Evolutionary conservation across 2,797 vertebrate species (phyloP).

Genomic region (Lacerta bilineata): DNA sequence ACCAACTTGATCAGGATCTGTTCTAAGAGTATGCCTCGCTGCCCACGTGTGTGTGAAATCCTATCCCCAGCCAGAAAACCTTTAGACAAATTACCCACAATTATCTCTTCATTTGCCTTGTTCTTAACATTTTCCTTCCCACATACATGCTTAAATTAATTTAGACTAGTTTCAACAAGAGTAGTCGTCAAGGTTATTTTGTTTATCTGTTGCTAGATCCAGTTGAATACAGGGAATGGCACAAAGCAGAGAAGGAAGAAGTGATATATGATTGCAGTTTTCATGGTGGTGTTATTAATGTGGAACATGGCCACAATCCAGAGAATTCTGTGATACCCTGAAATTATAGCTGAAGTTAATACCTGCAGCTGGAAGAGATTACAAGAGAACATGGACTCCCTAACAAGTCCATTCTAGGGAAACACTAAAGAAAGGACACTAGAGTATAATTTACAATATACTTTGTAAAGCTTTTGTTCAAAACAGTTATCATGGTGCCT

Average conservation of each 20-base stretch:
- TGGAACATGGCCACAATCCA: neutral
- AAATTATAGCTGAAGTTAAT: neutral
- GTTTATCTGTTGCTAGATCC: constrained; percentile 11
- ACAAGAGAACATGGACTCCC: neutral
- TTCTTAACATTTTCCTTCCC: neutral
- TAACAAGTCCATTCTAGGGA: neutral
- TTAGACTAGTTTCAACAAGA: constrained; percentile 17
- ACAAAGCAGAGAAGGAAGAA: neutral
- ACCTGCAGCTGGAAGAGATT: neutral
- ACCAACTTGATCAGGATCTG: rapidly evolving
- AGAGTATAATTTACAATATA: neutral
- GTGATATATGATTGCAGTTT: neutral
- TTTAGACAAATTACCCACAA: neutral
- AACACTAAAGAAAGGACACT: neutral
- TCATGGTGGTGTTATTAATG: neutral
- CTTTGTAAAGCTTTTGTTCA: no score
- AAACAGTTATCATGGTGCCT: neutral
- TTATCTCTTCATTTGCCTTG: neutral
- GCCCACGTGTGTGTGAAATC: neutral
- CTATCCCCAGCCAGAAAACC: rapidly evolving
- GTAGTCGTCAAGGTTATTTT: neutral
- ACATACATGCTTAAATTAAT: neutral
- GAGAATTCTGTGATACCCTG: neutral
- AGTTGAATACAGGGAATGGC: no score
- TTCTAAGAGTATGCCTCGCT: rapidly evolving